These are phyloP conservation scores for Chydorus sphaericus DNA, from an alignment of 2,888 invertebrate species.

Conservation along the genomic window DNA sequence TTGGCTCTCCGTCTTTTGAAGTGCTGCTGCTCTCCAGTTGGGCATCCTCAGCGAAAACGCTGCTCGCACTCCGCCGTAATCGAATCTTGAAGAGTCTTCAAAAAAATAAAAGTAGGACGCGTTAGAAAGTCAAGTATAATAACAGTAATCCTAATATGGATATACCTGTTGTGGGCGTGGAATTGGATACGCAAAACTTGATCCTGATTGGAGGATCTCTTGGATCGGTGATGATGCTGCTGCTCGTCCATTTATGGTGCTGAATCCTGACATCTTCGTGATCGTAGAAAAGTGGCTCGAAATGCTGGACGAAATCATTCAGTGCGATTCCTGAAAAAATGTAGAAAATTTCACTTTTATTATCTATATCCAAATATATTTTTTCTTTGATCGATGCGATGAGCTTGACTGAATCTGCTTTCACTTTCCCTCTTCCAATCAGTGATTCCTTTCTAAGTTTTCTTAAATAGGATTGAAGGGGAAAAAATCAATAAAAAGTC, in stretches of 20 bases:
- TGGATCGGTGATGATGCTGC: constrained; percentile 33
- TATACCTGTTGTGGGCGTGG: constrained; percentile 49
- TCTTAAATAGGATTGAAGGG: too few species aligned
- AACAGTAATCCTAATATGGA: not conserved
- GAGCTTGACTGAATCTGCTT: too few species aligned
- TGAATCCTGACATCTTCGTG: constrained; percentile 32
- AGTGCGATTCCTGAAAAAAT: constrained; percentile 52
- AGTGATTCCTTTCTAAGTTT: too few species aligned
- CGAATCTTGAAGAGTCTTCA: constrained; percentile 60
- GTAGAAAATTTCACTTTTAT: too few species aligned
- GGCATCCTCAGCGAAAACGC: constrained; percentile 58
- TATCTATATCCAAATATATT: too few species aligned
- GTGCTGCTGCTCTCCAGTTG: constrained; percentile 53
- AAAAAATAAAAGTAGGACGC: constrained; percentile 24
- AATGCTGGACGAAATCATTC: constrained; percentile 63
- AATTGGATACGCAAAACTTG: too few species aligned
- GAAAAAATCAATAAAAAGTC: too few species aligned
- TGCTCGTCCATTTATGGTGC: constrained; percentile 32
- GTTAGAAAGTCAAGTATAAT: not conserved
- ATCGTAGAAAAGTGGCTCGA: constrained; percentile 63
- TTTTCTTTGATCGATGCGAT: too few species aligned
- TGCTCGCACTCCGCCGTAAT: constrained; percentile 46
- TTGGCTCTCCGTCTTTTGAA: too few species aligned
- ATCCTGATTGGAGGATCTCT: too few species aligned
- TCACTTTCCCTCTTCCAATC: too few species aligned